A percentile compares a stretch with the other conserved stretches of the same genome.
Conservation (phyloP, 1,140 invertebrate genomes). For the Ceratoteleas bidentatus region DNA sequence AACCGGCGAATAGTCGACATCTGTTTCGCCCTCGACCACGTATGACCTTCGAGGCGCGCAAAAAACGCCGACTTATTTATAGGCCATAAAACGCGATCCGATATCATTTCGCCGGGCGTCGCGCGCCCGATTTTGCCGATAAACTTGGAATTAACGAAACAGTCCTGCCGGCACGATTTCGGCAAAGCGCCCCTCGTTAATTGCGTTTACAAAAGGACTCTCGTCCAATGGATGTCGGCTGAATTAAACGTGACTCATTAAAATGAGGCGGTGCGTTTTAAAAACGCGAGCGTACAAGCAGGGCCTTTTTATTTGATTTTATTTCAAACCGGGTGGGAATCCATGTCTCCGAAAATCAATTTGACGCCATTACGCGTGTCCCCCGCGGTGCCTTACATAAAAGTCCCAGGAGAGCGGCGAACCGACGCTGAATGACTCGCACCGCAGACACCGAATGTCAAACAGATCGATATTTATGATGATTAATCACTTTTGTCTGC, state of each 20-base stretch:
- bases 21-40: constrained; percentile 37
- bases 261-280: constrained; percentile 40
- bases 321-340: constrained; percentile 1
- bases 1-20: constrained; percentile 46
- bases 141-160: not conserved
- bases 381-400: constrained; percentile 48
- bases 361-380: constrained; percentile 60
- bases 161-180: not conserved
- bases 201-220: constrained; percentile 47
- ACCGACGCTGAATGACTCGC: constrained; percentile 58
- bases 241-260: constrained; percentile 56
- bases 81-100: constrained; percentile 25
- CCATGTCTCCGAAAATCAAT: constrained; percentile 67
- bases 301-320: no score
- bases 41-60: constrained; percentile 22
- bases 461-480: constrained; percentile 72
- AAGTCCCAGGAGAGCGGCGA: constrained; percentile 62
- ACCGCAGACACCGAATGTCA: constrained; percentile 64
- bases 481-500: constrained; percentile 65
- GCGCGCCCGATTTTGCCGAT: not conserved
- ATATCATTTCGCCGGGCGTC: constrained; percentile 10
- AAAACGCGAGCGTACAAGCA: constrained; percentile 21
- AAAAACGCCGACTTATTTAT: constrained; percentile 35
- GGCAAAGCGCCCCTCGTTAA: constrained; percentile 13
- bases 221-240: constrained; percentile 61